A percentile compares a stretch with the other conserved stretches of the same genome.
Conservation (phyloP, 37 sponge, comb jelly and placozoan genomes). For the Crambe crambe region DNA sequence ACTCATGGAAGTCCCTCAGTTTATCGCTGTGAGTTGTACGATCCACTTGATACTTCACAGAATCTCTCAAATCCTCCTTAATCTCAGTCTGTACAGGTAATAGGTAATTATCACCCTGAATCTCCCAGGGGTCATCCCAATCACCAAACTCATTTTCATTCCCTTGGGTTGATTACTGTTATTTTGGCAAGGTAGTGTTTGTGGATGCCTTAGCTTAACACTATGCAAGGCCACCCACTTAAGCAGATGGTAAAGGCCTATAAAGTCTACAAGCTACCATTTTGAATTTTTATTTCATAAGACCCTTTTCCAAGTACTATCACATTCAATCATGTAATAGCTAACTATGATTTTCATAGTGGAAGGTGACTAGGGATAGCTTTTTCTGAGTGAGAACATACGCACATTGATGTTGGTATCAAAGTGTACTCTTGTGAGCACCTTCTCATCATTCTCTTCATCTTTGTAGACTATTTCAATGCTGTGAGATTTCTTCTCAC, state of each 20-base stretch:
- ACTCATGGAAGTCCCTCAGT: constrained; percentile 79
- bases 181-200: background rate
- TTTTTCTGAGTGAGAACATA: no score
- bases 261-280: no score
- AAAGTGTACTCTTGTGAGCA: constrained; percentile 60
- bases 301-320: no score
- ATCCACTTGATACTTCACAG: constrained; percentile 65
- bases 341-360: no score
- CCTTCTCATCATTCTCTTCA: constrained; percentile 36
- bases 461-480: constrained; percentile 58
- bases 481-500: constrained; percentile 31
- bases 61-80: constrained; percentile 46
- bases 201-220: no score
- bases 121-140: background rate
- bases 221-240: no score
- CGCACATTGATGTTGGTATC: constrained; percentile 28
- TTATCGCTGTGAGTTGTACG: constrained; percentile 78
- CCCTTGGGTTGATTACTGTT: background rate
- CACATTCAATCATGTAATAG: no score
- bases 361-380: no score
- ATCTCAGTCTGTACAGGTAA: constrained; percentile 30
- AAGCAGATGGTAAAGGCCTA: no score
- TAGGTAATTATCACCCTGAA: background rate
- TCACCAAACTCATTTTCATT: background rate
- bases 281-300: no score